Evolutionary conservation across 2,888 invertebrate species (phyloP).

Genomic region (Andrena bucephala): DNA sequence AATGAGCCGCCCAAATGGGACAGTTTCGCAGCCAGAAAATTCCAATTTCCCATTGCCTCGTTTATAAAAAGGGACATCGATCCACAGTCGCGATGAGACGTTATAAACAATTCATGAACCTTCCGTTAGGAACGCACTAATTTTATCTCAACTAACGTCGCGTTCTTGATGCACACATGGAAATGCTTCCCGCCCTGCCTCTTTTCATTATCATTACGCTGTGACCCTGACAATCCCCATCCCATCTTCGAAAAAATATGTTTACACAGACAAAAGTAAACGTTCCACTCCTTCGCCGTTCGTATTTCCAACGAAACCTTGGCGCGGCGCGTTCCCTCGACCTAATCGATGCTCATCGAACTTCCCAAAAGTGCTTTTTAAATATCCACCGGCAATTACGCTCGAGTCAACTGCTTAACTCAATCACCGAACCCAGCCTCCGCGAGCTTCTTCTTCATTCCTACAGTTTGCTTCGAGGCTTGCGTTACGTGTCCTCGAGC

Average conservation of each 20-base stretch:
- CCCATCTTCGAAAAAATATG: background rate
- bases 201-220: background rate
- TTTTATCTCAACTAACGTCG: constrained; percentile 55
- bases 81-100: constrained; percentile 45
- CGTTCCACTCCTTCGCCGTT: background rate
- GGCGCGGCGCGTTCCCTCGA: constrained; percentile 12
- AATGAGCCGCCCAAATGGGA: constrained; percentile 15
- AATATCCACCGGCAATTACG: constrained; percentile 33
- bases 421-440: constrained; percentile 33
- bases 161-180: background rate
- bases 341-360: constrained; percentile 35
- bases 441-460: background rate
- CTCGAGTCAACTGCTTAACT: constrained; percentile 25
- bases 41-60: constrained; percentile 35
- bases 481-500: background rate
- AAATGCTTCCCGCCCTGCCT: background rate
- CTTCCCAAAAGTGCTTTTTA: constrained; percentile 32
- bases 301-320: constrained; percentile 30
- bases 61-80: constrained; percentile 56
- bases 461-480: background rate
- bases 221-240: background rate
- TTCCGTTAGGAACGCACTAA: constrained; percentile 61
- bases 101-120: constrained; percentile 64
- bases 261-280: constrained; percentile 6
- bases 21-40: constrained; percentile 25